A percentile compares a stretch with the other conserved stretches of the same genome.
Evolutionary conservation across 1,140 invertebrate species (phyloP).

Genomic region (Micrasema minimum): DNA sequence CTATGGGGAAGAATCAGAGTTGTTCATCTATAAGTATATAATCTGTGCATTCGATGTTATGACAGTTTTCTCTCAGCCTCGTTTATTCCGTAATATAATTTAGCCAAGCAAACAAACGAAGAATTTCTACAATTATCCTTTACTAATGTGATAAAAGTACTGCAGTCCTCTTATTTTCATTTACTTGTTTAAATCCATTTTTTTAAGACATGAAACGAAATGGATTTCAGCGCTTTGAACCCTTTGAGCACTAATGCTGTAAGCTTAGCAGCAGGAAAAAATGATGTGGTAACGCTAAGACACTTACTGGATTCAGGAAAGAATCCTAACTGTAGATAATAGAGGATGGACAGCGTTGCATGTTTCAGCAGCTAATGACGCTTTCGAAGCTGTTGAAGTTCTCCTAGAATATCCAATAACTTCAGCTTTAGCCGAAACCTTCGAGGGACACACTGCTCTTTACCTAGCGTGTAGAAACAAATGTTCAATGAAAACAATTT

Average conservation of each 20-base stretch:
- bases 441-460: conserved; percentile 64
- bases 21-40: too few species aligned
- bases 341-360: conserved; percentile 65
- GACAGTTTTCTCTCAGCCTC: too few species aligned
- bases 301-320: conserved; percentile 58
- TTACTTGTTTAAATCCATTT: too few species aligned
- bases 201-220: conserved; percentile 41
- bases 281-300: conserved; percentile 58
- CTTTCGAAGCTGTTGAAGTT: conserved; percentile 58
- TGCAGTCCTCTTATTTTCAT: too few species aligned
- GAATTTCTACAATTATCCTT: too few species aligned
- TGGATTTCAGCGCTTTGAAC: conserved; percentile 67
- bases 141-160: too few species aligned
- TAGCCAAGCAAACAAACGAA: too few species aligned
- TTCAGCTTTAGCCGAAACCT: conserved; percentile 58
- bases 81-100: too few species aligned
- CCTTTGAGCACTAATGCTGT: conserved; percentile 60
- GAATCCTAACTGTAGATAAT: conserved; percentile 63
- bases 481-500: conserved; percentile 58
- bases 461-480: conserved; percentile 61
- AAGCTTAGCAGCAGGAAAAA: conserved; percentile 62
- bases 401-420: conserved; percentile 59
- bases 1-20: too few species aligned
- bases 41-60: too few species aligned
- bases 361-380: conserved; percentile 62